Percentiles rank a stretch among this genome's conserved stretches.
phyloP scores from a whole-genome alignment of 2,888 invertebrate genomes.

The Itoplectis maculator region DNA sequence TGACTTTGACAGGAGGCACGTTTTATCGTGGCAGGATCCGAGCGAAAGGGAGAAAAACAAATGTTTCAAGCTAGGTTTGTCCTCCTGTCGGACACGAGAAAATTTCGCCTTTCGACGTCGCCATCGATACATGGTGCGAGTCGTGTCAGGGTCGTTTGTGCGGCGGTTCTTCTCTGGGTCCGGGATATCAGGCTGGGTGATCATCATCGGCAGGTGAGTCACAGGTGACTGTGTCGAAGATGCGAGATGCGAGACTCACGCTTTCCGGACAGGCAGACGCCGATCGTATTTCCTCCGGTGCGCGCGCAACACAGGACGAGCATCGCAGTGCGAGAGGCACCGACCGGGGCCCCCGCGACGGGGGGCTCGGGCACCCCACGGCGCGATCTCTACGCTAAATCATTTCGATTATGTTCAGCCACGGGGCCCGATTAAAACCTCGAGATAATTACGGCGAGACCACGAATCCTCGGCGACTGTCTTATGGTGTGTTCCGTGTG shows the following conservation, averaged over 20 bases:
- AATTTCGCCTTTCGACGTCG: constrained; percentile 26
- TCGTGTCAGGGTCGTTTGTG: constrained; percentile 49
- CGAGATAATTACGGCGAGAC: constrained; percentile 75
- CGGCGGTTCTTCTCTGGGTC: not conserved
- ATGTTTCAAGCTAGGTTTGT: constrained; percentile 13
- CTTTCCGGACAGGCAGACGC: constrained; percentile 20
- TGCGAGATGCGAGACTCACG: constrained; percentile 52
- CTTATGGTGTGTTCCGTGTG: constrained; percentile 25
- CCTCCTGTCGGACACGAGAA: not conserved
- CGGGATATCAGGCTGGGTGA: constrained; percentile 15
- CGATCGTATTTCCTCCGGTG: constrained; percentile 34
- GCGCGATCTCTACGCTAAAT: constrained; percentile 77
- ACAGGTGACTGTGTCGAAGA: constrained; percentile 68
- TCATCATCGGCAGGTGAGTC: constrained; percentile 67
- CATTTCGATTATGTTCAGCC: constrained; percentile 75
- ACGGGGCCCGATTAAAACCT: constrained; percentile 73
- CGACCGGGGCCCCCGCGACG: constrained; percentile 71
- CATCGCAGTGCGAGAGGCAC: too few relatives aligned
- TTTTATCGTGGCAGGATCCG: constrained; percentile 10
- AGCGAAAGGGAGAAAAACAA: constrained; percentile 7
- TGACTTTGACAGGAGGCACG: constrained; percentile 26
- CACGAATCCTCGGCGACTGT: constrained; percentile 14
- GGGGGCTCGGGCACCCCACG: constrained; percentile 75
- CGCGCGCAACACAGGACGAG: too few relatives aligned
- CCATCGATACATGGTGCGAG: not conserved